Evolutionary conservation across 2,888 invertebrate species (phyloP).

Genomic region (Tenthredo distinguenda): DNA sequence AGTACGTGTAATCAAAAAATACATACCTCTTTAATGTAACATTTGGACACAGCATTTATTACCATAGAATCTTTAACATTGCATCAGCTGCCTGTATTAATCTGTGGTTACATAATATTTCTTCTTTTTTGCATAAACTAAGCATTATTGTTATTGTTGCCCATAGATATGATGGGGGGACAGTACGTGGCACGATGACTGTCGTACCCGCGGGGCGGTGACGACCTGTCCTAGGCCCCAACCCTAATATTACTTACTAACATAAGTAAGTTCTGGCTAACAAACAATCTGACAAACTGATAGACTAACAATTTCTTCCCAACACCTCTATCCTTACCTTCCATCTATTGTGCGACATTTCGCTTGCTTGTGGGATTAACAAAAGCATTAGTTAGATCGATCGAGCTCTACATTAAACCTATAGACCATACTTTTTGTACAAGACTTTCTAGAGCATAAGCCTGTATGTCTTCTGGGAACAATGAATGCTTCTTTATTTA

Average conservation of each 20-base stretch:
- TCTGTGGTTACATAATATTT: conserved; percentile 50
- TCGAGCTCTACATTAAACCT: conserved; percentile 23
- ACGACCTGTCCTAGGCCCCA: conserved; percentile 79
- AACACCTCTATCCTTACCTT: conserved; percentile 71
- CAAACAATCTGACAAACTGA: conserved; percentile 70
- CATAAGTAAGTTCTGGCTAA: conserved; percentile 79
- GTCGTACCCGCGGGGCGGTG: conserved; percentile 82
- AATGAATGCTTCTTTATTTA: background rate
- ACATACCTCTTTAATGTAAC: background rate
- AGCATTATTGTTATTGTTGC: conserved; percentile 77
- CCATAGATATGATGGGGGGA: conserved; percentile 82
- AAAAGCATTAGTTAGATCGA: conserved; percentile 41
- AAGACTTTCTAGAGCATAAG: conserved; percentile 42
- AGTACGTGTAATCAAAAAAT: background rate
- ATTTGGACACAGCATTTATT: conserved; percentile 10
- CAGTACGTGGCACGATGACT: conserved; percentile 83
- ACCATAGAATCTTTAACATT: conserved; percentile 13
- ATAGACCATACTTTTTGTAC: conserved; percentile 30
- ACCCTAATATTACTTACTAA: conserved; percentile 78
- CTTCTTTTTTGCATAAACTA: conserved; percentile 77
- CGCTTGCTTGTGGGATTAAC: conserved; percentile 67
- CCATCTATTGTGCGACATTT: conserved; percentile 75
- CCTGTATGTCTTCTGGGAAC: conserved; percentile 9
- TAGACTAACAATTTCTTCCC: conserved; percentile 68
- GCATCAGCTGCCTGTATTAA: conserved; percentile 45